Evolutionary conservation across 2,797 vertebrate species (phyloP), one percentile per base, ranked within the genome.

Genomic region (Psittacula derbiana): DNA sequence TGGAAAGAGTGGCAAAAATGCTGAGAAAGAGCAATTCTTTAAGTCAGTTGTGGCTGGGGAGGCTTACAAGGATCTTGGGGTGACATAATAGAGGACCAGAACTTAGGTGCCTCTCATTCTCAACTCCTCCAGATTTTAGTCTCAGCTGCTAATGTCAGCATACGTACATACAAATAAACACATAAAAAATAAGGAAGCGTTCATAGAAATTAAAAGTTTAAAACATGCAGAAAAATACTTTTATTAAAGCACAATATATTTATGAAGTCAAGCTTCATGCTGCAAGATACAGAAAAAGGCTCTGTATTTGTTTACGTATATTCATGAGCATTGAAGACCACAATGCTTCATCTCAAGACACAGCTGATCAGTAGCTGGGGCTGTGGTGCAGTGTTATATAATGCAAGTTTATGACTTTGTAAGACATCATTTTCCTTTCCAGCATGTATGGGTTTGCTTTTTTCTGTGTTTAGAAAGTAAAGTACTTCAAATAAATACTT

Each of bases 361-460:
- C 36, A 57, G 79, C 33, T 73, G 62, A 94, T 91, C 71, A 80
- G 60, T 67, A 90, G 95, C 95, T 94, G 87, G n/a, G 72, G 65
- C 72, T 93, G 40, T 95, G 92, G 73, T 92, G 84, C 94, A 95
- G 78, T 80, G 71, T 95, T 95, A 87, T 3, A 41, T 95, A 92
- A 94, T 28, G 41, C 49, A 86, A 90, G 52, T 76, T 89, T 86
- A 86, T 80, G 71, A 88, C 81, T 82, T 92, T 30, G 21, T 70
- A 67, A 86, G 55, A 60, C 0, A 0, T 49, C n/a, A 7, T 82
- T 82, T 93, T 88, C 58, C 55, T 84, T 86, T 85, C 44, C 64
- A 57, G 40, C 67, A 57, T 80, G 64, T 65, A 47, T 24, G 31
- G 21, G 10, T 31, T 86, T 74, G 31, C 6, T 82, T 91, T 80